Conservation (phyloP, 2,888 invertebrate genomes). For the Anthrax anthrax region DNA sequence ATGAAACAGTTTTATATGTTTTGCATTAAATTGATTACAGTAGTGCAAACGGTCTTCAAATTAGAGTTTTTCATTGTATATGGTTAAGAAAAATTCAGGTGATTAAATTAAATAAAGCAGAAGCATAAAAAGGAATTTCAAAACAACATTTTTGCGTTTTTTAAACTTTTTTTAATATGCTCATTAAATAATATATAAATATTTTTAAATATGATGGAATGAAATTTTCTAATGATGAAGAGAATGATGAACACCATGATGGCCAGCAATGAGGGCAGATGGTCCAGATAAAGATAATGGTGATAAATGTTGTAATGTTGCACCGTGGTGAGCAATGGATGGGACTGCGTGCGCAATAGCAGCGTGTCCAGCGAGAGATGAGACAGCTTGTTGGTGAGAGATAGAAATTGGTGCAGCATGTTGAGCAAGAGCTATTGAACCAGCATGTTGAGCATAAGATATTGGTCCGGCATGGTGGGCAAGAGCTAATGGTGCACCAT, state of each 20-base stretch:
- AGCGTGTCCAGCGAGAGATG: conserved; percentile 3
- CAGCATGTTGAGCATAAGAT: neutral
- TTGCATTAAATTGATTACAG: no score
- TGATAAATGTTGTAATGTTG: neutral
- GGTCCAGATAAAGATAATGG: neutral
- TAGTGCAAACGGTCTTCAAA: no score
- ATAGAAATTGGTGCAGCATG: conserved; percentile 1
- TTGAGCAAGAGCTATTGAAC: neutral
- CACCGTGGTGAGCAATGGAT: neutral
- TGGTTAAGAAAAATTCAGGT: no score
- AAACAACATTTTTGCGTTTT: no score
- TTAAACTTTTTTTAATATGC: no score
- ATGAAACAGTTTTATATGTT: no score
- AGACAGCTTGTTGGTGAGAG: conserved; percentile 1
- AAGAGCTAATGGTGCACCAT: neutral
- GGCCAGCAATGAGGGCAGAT: neutral
- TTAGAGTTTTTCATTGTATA: no score
- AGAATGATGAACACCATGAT: neutral
- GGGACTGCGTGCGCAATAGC: neutral
- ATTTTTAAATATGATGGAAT: no score
- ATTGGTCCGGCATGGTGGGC: conserved; percentile 2
- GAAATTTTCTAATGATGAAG: neutral
- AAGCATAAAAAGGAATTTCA: no score
- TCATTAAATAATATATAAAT: no score
- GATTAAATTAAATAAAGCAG: no score